phyloP scores from a whole-genome alignment of 2,797 vertebrate genomes.

The Serranus cabrilla region DNA sequence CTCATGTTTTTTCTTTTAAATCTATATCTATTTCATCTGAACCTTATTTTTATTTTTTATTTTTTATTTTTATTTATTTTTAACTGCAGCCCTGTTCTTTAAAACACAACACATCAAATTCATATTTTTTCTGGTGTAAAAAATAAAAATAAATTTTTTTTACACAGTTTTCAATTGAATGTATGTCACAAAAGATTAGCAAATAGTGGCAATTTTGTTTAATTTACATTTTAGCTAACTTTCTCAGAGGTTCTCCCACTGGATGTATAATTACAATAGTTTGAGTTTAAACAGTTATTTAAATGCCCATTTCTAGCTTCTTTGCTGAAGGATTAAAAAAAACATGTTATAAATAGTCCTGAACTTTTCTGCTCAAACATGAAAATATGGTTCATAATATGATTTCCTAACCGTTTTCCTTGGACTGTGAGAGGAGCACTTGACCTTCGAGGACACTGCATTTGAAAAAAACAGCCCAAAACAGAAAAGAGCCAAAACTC shows the following conservation, averaged over 20 bases:
- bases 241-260: background rate
- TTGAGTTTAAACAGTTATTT: background rate
- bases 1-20: too few relatives aligned
- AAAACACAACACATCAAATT: too few relatives aligned
- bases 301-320: background rate
- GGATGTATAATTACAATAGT: background rate
- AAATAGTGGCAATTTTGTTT: too few relatives aligned
- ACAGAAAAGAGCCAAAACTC: background rate
- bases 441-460: background rate
- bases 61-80: too few relatives aligned
- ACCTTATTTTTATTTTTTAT: too few relatives aligned
- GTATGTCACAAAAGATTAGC: too few relatives aligned
- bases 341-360: background rate
- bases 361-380: background rate
- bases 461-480: background rate
- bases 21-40: too few relatives aligned
- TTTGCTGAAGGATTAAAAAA: background rate
- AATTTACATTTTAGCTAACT: too few relatives aligned
- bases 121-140: too few relatives aligned
- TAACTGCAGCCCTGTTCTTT: too few relatives aligned
- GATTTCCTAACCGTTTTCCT: background rate
- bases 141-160: too few relatives aligned
- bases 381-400: background rate
- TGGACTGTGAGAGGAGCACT: background rate
- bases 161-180: too few relatives aligned